Evolutionary conservation across 2,888 invertebrate species (phyloP), one percentile per base, ranked within the genome.

Genomic region (Ectemnius continuus): DNA sequence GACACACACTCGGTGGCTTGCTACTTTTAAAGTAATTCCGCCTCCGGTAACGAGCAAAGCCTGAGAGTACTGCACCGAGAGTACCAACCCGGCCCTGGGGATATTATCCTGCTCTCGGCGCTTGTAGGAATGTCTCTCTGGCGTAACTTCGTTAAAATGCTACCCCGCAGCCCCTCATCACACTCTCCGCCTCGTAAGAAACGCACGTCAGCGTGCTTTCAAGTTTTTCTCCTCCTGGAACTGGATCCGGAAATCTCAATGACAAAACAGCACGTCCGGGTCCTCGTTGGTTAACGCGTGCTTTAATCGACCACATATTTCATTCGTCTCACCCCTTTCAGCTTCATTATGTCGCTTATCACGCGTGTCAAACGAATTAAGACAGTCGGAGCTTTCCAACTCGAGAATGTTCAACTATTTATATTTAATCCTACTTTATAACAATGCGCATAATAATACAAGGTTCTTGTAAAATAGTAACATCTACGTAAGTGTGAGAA

Each of bases 11-110:
- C 79, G 85, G 80, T 81, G 82, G 80, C 81, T 84, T 80, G 81
- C 82, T 85, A 87, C 88, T 88, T 89, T 87, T 87, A 87, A 85
- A 88, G 85, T 87, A 86, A 86, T 86, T 88, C 88, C 73, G 72
- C 85, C 85, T 80, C 74, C 62, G 84, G 85, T 86, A 84, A 87
- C 83, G 82, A 86, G 82, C 77, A 63, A 79, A 76, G 81, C 79
- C 77, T 78, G 81, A 59, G 56, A 36, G 36, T 36, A 36, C 36
- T 36, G 36, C n/a, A 6, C 52, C 52, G 16, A 52, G 16, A 52
- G n/a, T 52, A 13, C 52, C 16, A 6, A 52, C 36, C 36, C 52
- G 56, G 78, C 78, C 75, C 76, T 36, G 70, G 65, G 73, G 76
- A 81, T 67, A 79, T 79, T 76, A 80, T 83, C 82, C 74, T 52